Evolutionary conservation across 2,888 invertebrate species (phyloP), one percentile per base, ranked within the genome.

Genomic region (Camptogramma bilineatum): DNA sequence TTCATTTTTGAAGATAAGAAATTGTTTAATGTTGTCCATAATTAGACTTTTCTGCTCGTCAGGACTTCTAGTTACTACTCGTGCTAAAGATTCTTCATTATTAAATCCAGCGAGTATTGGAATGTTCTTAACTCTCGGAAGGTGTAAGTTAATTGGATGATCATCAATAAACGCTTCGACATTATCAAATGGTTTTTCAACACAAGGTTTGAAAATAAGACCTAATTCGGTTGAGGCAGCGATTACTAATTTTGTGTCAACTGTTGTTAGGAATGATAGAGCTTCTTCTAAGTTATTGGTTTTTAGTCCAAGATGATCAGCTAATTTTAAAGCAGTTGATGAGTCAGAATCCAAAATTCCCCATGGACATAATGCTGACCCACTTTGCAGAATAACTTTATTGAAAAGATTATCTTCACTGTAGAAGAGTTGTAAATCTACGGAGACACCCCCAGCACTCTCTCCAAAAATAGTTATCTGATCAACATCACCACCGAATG

Each of bases 381-480:
- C 82, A 63, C 82, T 82, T 66, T 80, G 79, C 3, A 78, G 24
- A 46, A 83, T 82, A 0, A 72, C 74, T 54, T 75, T 73, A 54
- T 73, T 66, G 21, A 78, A 82, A 4, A 82, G 57, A 9, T 73
- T 71, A n/a, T 77, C 75, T 19, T 73, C 21, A 9, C 66, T 52
- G 2, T 75, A 79, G 16, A 75, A 54, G 2, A 82, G 57, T 18
- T 79, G 81, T 13, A 76, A 72, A 16, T 78, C 76, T 0, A 76
- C 67, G 0, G 80, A 74, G 17, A 62, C 63, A 7, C 66, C 73
- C 13, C 82, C 82, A 4, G 82, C 78, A 56, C 81, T 80, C 16
- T 79, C 69, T 0, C 82, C 82, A 50, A 76, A 75, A 13, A 80
- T 31, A 0, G 81, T 80, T 3, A 83, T 73, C 58, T 73, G 71